Evolutionary conservation across 1,140 invertebrate genomes (phyloP).

Genomic region (Diabrotica virgifera): DNA sequence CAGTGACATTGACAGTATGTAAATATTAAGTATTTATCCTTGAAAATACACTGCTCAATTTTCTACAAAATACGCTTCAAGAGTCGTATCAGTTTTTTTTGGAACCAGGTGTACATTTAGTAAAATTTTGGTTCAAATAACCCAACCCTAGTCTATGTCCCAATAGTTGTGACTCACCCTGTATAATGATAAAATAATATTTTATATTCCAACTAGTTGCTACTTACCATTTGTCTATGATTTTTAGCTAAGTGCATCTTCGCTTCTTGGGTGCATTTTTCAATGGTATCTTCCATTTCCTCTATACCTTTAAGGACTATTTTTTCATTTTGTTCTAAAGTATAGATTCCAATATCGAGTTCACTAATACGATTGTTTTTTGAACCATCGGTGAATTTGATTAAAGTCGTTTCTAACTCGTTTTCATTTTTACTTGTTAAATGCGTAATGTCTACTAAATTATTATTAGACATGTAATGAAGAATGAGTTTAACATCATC

Average conservation of each 20-base stretch:
- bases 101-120: too few relatives aligned
- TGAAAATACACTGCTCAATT: too few relatives aligned
- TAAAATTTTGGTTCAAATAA: too few relatives aligned
- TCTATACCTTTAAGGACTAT: constrained; percentile 43
- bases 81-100: too few relatives aligned
- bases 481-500: constrained; percentile 38
- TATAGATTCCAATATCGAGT: constrained; percentile 43
- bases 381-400: constrained; percentile 39
- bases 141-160: too few relatives aligned
- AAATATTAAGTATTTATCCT: too few relatives aligned
- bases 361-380: constrained; percentile 35
- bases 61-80: too few relatives aligned
- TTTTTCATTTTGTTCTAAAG: constrained; percentile 46
- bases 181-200: too few relatives aligned
- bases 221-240: constrained; percentile 42
- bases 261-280: constrained; percentile 40
- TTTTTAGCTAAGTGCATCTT: constrained; percentile 44
- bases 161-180: too few relatives aligned
- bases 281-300: constrained; percentile 44
- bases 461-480: constrained; percentile 33
- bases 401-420: constrained; percentile 30
- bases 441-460: constrained; percentile 28
- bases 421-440: constrained; percentile 21
- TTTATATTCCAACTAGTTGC: too few relatives aligned
- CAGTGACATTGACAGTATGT: too few relatives aligned